Conservation (phyloP, 1,140 invertebrate species). For the Polyergus mexicanus region DNA sequence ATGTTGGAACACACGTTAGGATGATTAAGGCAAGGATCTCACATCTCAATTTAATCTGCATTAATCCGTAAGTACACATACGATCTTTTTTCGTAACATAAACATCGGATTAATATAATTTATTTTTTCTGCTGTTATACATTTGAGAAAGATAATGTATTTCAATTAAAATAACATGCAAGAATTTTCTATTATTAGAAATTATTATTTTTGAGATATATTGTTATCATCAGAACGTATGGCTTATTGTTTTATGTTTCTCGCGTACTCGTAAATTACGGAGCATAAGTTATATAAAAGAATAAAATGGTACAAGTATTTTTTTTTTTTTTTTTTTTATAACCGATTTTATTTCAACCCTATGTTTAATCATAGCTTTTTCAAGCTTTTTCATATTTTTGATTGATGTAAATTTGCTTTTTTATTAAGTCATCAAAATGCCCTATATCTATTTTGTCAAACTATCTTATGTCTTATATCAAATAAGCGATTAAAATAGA, state of each 20-base stretch:
- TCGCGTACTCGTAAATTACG: constrained; percentile 14
- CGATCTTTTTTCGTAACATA: background rate
- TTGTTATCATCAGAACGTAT: background rate
- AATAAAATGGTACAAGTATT: background rate
- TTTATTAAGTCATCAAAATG: background rate
- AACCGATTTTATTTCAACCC: constrained; percentile 7
- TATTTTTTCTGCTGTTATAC: background rate
- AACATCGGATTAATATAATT: constrained; percentile 7
- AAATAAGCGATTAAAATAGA: background rate
- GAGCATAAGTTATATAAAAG: background rate
- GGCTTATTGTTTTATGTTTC: background rate
- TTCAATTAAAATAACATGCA: background rate
- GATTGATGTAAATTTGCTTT: background rate
- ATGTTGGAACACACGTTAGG: constrained; percentile 5
- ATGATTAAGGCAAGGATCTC: background rate
- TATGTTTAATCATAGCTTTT: no score
- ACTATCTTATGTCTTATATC: background rate
- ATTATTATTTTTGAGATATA: constrained; percentile 5
- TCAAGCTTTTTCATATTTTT: constrained; percentile 3
- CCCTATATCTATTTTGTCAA: background rate
- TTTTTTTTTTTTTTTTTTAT: background rate
- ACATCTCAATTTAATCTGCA: constrained; percentile 22
- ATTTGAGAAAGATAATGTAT: background rate
- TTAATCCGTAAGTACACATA: constrained; percentile 32
- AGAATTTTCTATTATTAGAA: background rate